Base-by-base conservation (phyloP, 2,113 vertebrate genomes). In the Galbula dea region DNA sequence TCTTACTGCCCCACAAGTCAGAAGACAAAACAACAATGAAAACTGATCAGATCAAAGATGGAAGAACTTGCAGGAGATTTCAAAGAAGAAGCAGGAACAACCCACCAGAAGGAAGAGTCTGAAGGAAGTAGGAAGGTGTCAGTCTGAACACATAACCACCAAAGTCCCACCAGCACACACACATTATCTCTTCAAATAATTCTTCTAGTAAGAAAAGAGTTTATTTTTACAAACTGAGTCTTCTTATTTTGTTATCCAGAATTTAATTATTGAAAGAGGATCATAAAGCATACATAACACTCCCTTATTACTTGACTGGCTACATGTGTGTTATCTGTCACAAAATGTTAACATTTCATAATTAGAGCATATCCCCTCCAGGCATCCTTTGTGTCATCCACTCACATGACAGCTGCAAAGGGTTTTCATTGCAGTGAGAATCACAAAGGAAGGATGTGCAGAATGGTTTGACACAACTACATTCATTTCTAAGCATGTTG, bases 261-360 rank as follows among this genome's bases (percentile, higher is more conserved):
- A 81, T 45, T 73, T 36, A 59, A 45, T 76, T 72, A 17, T 45
- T n/a, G 37, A 84, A 86, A 26, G 9, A 29, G 9, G 26, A 92
- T 86, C 34, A 22, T 32, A 52, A 37, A 65, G n/a, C 41, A 5
- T 36, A 23, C 32, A 45, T n/a, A 54, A 89, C 63, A 86, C 29
- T 49, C 26, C 27, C 57, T 89, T 72, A 39, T 58, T 93, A 71
- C 48, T 92, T 9, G 19, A 61, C 74, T 84, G 77, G 30, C 75
- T 91, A 75, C 15, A 46, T 18, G 16, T 72, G n/a, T 88, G 66
- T 66, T 80, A 69, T 72, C 45, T 84, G 41, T 81, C 61, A 46
- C 43, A 52, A 62, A 75, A 89, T 48, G 9, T 59, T 36, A 91
- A 51, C 27, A 59, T 96, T 94, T 96, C 62, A 49, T 94, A 84